Percentiles rank a stretch among this genome's conserved stretches.
Evolutionary conservation across 2,113 vertebrate species (phyloP).

Genomic region (Coptodon bakossiorum): DNA sequence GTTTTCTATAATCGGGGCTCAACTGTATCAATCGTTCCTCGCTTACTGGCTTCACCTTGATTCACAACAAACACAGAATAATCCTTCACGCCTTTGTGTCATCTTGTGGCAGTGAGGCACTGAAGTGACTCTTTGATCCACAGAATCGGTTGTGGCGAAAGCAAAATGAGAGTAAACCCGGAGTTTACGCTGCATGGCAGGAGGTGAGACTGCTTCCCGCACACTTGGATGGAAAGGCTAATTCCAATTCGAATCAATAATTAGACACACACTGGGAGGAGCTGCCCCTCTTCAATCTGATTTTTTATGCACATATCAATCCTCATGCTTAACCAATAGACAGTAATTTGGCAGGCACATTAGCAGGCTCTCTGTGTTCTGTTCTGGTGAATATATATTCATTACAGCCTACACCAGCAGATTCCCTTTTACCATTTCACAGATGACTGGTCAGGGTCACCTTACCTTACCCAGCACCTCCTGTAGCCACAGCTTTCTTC

Average conservation of each 20-base stretch:
- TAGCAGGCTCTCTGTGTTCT: constrained; percentile 33
- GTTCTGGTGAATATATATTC: constrained; percentile 60
- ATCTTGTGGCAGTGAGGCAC: not conserved
- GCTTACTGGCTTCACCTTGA: not conserved
- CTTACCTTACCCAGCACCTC: constrained; percentile 48
- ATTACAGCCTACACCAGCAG: constrained; percentile 49
- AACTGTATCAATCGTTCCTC: not conserved
- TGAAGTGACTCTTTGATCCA: not conserved
- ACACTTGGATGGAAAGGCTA: not conserved
- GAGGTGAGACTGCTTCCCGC: not conserved
- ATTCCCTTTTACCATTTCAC: constrained; percentile 60
- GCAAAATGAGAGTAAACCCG: not conserved
- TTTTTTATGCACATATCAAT: constrained; percentile 35
- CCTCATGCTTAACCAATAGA: constrained; percentile 14
- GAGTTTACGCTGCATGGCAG: not conserved
- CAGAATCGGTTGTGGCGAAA: not conserved
- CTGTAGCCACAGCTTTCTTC: constrained; percentile 25
- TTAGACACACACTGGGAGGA: constrained; percentile 3
- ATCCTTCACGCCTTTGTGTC: not conserved
- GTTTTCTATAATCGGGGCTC: not conserved
- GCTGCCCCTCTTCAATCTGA: constrained; percentile 15
- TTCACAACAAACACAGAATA: not conserved
- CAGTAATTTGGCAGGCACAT: constrained; percentile 35
- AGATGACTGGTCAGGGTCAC: constrained; percentile 63
- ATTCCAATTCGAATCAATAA: constrained; percentile 31